Evolutionary conservation across 2,797 vertebrate genomes (phyloP), one percentile per base, ranked within the genome.

Genomic region (Salmo trutta): DNA sequence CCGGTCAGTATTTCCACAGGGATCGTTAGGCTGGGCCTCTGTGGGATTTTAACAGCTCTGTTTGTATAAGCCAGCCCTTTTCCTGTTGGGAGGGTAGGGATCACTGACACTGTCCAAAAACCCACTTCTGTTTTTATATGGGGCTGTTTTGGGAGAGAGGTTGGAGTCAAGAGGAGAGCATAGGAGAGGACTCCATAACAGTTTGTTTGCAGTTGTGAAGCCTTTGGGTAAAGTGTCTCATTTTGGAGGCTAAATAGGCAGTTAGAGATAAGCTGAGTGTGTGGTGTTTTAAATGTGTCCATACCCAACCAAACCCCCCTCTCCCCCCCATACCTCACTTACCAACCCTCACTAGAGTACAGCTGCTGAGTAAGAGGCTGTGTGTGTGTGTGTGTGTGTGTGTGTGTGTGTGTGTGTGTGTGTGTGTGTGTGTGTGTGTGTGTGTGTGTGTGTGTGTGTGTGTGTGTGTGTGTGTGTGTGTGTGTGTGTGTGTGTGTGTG

Each of bases 361-460:
- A 76, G 68, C 82, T 86, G 90, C 88, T 86, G 86, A 88, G 79
- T 84, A 69, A 69, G 15, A n/a, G 15, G 31, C 67, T 36, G 67
- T 19, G 67, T 69, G 67, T 31, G 17, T 16, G 24, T n/a, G 36
- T 16, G 70, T 51, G 36, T 71, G n/a, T 24, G 41, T 21, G 70
- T 54, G 36, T 54, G 19, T 54, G 41, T 54, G 51, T 16, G 31
- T 31, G 31, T 31, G 31, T 4, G 29, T 4, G 29, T 31, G 29
- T 31, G 31, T 31, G 31, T 31, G 31, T 31, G 31, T 31, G 31
- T 24, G 24, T 24, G 24, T 24, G 85, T 73, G 71, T 71, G 67
- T 24, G n/a, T 29, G 41, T 52, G 71, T 67, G 24, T 31, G 7
- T 66, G 64, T 1, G 21, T 5, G 54, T n/a, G 54, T 17, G 16